phyloP scores from a whole-genome alignment of 2,797 vertebrate species.

The Gambusia yucatana region DNA sequence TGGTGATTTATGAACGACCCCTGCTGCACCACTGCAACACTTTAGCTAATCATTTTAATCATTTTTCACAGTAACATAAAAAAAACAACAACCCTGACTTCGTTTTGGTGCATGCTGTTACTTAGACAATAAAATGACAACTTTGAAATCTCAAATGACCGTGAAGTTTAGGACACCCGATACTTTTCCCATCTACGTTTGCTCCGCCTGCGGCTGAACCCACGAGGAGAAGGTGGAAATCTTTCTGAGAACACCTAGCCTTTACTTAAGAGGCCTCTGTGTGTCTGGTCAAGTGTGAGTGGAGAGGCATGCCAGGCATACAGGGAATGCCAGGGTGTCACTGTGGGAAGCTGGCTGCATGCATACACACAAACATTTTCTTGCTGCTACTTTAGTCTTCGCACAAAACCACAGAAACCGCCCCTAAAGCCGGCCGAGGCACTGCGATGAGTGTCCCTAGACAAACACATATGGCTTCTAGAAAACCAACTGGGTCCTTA shows the following conservation, averaged over 20 bases:
- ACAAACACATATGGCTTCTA: constrained; percentile 73
- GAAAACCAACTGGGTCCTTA: constrained; percentile 53
- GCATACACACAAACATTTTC: constrained; percentile 16
- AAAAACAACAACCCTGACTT: not conserved
- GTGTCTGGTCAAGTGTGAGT: constrained; percentile 59
- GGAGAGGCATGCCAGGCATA: constrained; percentile 65
- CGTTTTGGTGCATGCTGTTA: not conserved
- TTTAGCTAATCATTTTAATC: not conserved
- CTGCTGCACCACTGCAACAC: not conserved
- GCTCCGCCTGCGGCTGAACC: constrained; percentile 10
- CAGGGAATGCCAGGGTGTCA: constrained; percentile 58
- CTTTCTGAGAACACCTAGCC: constrained; percentile 48
- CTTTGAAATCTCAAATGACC: not conserved
- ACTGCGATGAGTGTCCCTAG: constrained; percentile 61
- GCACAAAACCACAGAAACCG: constrained; percentile 52
- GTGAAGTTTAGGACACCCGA: not conserved
- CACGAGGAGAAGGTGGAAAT: constrained; percentile 25
- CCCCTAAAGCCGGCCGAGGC: constrained; percentile 42
- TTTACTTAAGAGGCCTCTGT: constrained; percentile 58
- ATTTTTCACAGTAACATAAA: not conserved
- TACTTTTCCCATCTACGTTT: not conserved
- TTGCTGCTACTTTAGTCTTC: constrained; percentile 31
- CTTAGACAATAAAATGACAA: not conserved
- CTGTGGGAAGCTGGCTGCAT: constrained; percentile 58
- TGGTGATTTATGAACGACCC: not conserved